Evolutionary conservation across 1,140 invertebrate genomes (phyloP).

Genomic region (Lordiphosa stackelbergi): DNA sequence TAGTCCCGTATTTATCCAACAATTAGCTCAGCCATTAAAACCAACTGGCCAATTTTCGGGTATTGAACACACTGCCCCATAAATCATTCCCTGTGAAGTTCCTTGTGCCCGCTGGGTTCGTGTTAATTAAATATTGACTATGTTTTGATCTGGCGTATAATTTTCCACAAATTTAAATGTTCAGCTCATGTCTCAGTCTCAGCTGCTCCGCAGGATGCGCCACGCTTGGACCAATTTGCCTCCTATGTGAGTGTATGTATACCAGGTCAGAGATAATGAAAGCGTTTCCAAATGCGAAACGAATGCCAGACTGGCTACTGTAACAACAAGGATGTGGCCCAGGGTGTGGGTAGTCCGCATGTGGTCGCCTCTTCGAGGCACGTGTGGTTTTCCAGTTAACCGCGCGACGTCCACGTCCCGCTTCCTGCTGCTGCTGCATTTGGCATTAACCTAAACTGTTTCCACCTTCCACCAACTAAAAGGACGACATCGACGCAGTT

Average conservation of each 20-base stretch:
- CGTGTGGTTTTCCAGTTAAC: slow-evolving; percentile 76
- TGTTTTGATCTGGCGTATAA: slow-evolving; percentile 70
- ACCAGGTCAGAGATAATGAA: slow-evolving; percentile 53
- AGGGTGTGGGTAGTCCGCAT: slow-evolving; percentile 45
- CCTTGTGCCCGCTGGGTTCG: slow-evolving; percentile 54
- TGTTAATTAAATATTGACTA: slow-evolving; percentile 76
- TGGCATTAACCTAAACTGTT: slow-evolving; percentile 73
- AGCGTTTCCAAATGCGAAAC: slow-evolving; percentile 76
- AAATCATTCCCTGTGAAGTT: slow-evolving; percentile 47
- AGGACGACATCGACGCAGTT: slow-evolving; percentile 60
- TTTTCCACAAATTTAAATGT: slow-evolving; percentile 61
- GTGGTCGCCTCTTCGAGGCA: slow-evolving; percentile 66
- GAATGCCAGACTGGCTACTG: slow-evolving; percentile 70
- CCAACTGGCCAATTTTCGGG: slow-evolving; percentile 51
- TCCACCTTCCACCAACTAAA: slow-evolving; percentile 52
- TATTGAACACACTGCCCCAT: slow-evolving; percentile 30
- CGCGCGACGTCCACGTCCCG: slow-evolving; percentile 30
- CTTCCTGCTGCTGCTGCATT: slow-evolving; percentile 35
- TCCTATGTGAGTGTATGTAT: slow-evolving; percentile 16
- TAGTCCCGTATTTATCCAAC: slow-evolving; percentile 31
- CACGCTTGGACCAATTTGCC: slow-evolving; percentile 8
- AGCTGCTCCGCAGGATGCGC: too few species aligned
- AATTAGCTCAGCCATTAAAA: slow-evolving; percentile 41
- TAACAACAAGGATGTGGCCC: slow-evolving; percentile 39
- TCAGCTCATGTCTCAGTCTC: slow-evolving; percentile 1